Base-by-base conservation (phyloP, 2,797 vertebrate genomes). In the Cercopithecus neglectus region DNA sequence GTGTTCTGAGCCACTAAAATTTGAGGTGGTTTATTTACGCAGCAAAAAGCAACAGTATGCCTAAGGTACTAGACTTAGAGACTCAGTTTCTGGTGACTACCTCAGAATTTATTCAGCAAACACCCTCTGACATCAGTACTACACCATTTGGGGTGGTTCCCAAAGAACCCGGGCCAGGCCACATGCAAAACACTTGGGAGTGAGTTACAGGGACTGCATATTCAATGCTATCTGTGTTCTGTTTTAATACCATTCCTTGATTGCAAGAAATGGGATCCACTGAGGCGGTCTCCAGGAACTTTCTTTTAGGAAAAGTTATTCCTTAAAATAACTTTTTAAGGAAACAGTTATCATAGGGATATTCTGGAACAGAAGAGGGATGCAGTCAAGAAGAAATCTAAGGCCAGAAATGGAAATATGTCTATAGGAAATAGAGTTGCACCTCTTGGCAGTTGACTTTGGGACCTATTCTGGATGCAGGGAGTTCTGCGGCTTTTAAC, bases 41-140 rank as follows among this genome's bases (percentile, higher is more conserved):
- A 86, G 17, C 57, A 82, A 53, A 95, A 83, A 22, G 61, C 87
- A 87, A 74, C 70, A 67, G 11, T 12, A 39, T 4, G 11, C 30
- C 8, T 79, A 53, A 89, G 33, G 67, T 33, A 41, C 64, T 67
- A 2, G n/a, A 79, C 13, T 46, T 55, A 78, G 14, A 85, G 57
- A n/a, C 14, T 75, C n/a, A 21, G 24, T 36, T 92, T 57, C 61
- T 67, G 72, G 26, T 22, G 48, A 74, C n/a, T 39, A 33, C 70
- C 33, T 87, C 53, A 86, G 36, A 95, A 84, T 83, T 78, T 79
- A 90, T 91, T 82, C 53, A 79, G 50, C 50, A 91, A 93, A 57
- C 55, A 28, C 3, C 30, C 26, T 91, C 55, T 33, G 53, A 55
- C 14, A 46, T 33, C 5, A 89, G 64, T 19, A 81, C 74, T 14